A percentile compares a stretch with the other conserved stretches of the same genome.
Evolutionary conservation across 2,888 invertebrate species (phyloP).

Genomic region (Troilus luridus): DNA sequence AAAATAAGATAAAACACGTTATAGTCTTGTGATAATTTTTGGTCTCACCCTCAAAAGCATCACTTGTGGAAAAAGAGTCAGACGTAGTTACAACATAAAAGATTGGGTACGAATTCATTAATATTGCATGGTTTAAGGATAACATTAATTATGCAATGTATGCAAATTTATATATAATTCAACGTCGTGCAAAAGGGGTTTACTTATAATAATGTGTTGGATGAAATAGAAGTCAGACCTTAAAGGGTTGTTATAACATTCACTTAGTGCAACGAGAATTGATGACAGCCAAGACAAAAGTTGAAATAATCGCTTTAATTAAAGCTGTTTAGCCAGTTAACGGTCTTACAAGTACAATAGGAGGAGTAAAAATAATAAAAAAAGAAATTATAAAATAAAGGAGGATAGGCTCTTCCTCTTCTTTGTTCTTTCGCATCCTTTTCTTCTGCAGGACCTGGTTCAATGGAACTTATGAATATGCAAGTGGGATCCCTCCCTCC

Average conservation of each 20-base stretch:
- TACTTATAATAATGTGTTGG: not conserved
- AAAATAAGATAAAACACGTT: too few species aligned
- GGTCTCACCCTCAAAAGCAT: too few species aligned
- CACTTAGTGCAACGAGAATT: not conserved
- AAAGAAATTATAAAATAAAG: conserved; percentile 14
- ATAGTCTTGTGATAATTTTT: too few species aligned
- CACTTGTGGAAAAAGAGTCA: too few species aligned
- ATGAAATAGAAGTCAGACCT: not conserved
- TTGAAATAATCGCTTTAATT: conserved; percentile 41
- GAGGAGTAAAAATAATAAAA: not conserved
- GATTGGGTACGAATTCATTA: too few species aligned
- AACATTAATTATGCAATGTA: too few species aligned
- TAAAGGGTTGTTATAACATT: not conserved
- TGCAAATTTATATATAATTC: too few species aligned
- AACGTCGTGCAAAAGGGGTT: not conserved
- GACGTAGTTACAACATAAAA: too few species aligned
- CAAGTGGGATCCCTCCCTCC: not conserved
- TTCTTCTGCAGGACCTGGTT: conserved; percentile 17
- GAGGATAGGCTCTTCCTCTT: not conserved
- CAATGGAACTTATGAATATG: conserved; percentile 38
- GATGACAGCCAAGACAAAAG: not conserved
- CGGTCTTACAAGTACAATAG: not conserved
- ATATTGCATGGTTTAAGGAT: too few species aligned
- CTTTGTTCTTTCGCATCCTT: conserved; percentile 21
- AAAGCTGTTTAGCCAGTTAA: conserved; percentile 16